phyloP scores from a whole-genome alignment of 2,113 vertebrate genomes.

The Siphamia tubifer region DNA sequence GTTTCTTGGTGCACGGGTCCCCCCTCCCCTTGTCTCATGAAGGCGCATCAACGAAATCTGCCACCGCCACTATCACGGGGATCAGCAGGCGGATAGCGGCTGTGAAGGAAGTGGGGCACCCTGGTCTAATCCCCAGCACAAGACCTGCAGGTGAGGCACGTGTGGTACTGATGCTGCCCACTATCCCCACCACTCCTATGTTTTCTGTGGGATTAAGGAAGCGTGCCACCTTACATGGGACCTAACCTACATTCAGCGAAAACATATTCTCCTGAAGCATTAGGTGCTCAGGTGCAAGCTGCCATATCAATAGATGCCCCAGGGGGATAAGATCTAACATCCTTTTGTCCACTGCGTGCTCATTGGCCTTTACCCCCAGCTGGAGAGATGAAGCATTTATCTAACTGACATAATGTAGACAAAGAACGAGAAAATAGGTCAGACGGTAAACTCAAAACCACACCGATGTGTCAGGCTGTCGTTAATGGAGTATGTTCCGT shows the following conservation, averaged over 20 bases:
- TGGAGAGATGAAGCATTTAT: slow-evolving; percentile 35
- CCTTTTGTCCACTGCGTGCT: slow-evolving; percentile 34
- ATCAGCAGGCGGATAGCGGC: slow-evolving; percentile 9
- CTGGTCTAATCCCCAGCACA: slow-evolving; percentile 52
- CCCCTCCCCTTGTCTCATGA: slow-evolving; percentile 15
- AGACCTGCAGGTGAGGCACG: slow-evolving; percentile 61
- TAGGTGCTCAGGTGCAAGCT: slow-evolving; percentile 66
- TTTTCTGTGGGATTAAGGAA: slow-evolving; percentile 57
- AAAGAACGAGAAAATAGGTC: slow-evolving; percentile 44
- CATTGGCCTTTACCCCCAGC: slow-evolving; percentile 1
- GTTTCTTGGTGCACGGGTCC: background rate
- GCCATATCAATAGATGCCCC: slow-evolving; percentile 50
- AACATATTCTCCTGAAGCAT: slow-evolving; percentile 61
- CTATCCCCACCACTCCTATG: slow-evolving; percentile 7
- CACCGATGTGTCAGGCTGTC: background rate
- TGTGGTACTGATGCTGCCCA: slow-evolving; percentile 9
- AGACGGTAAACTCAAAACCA: slow-evolving; percentile 37
- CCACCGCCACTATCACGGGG: background rate
- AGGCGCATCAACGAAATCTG: background rate
- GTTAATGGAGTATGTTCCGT: slow-evolving; percentile 2
- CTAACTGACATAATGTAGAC: slow-evolving; percentile 42
- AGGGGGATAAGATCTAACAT: slow-evolving; percentile 77
- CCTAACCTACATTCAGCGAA: slow-evolving; percentile 59
- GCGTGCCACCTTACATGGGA: slow-evolving; percentile 64
- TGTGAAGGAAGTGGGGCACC: slow-evolving; percentile 27